Base-by-base conservation (phyloP, 2,797 vertebrate species). In the Oreonectes daqikongensis region DNA sequence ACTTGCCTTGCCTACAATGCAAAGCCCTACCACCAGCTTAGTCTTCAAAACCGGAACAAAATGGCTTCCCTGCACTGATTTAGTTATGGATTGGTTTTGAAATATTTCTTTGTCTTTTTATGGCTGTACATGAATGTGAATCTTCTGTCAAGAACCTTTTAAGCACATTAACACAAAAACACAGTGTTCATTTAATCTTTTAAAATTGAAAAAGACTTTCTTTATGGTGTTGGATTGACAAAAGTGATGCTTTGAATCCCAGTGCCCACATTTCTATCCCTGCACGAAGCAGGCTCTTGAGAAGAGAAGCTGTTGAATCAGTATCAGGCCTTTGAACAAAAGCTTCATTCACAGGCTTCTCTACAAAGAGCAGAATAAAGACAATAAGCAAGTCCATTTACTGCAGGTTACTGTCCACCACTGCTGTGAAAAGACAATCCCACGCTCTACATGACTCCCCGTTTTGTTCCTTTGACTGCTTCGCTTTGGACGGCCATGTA, bases 401-500 rank as follows among this genome's bases (percentile, higher is more conserved):
- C 64, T 44, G 65, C 67, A 60, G 59, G 55, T 55, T 69, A 66
- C 60, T 74, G 59, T 57, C 44, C 65, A 69, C 26, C 42, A 12
- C 48, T 9, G 26, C 57, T 70, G 44, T 50, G 22, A 46, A 64
- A 78, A 75, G 53, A 63, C 55, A 32, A 63, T 64, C 66, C 75
- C 69, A 60, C 66, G 52, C 78, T 42, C 66, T 42, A 40, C 40
- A 71, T 75, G 66, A 72, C 63, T 74, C 26, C 35, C 35, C 24
- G 17, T 50, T 67, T 72, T 78, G 79, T 63, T 79, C 50, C 67
- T 73, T 76, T 60, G 57, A 44, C 79, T 66, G 48, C 72, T 78
- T 59, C 20, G 20, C 35, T 48, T 74, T 70, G 72, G 65, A 79
- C 69, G 72, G 69, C 48, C 79, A 66, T 70, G 70, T 55, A 79